phyloP scores from a whole-genome alignment of 2,888 invertebrate genomes.

The Orthosia cruda region DNA sequence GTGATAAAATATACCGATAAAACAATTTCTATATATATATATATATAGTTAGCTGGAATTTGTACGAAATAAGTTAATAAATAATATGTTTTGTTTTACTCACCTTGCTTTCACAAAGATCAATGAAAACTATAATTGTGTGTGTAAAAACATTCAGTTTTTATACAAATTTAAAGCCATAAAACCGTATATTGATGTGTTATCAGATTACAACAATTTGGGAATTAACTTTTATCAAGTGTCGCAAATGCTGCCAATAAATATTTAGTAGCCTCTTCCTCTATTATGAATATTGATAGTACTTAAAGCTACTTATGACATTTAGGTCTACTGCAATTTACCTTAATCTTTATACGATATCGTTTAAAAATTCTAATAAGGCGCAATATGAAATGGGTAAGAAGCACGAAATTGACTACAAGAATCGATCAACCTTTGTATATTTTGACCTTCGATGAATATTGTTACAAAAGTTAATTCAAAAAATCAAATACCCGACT shows the following conservation, averaged over 20 bases:
- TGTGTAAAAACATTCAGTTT: slow-evolving; percentile 38
- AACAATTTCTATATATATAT: too few species aligned
- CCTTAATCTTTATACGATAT: neutral
- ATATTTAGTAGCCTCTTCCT: slow-evolving; percentile 45
- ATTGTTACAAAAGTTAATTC: too few species aligned
- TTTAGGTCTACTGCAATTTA: slow-evolving; percentile 4
- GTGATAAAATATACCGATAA: neutral
- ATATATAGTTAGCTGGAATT: neutral
- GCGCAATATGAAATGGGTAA: slow-evolving; percentile 6
- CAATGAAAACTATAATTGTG: slow-evolving; percentile 52
- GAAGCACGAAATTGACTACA: slow-evolving; percentile 9
- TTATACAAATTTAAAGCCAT: slow-evolving; percentile 66
- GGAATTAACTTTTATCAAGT: slow-evolving; percentile 50
- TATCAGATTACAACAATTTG: slow-evolving; percentile 54
- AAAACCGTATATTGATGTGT: slow-evolving; percentile 49
- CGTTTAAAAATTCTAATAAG: slow-evolving; percentile 3
- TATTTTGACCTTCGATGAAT: slow-evolving; percentile 19
- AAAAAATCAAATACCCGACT: too few species aligned
- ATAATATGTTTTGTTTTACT: slow-evolving; percentile 28
- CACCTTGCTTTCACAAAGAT: slow-evolving; percentile 59
- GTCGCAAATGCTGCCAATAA: slow-evolving; percentile 41
- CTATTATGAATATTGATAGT: neutral
- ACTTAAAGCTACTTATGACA: neutral
- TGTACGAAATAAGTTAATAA: neutral
- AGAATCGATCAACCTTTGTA: slow-evolving; percentile 5